These are phyloP conservation scores for pig (Sus scrofa) DNA, from an alignment of 2,113 vertebrate species.

Conservation along the genomic window T2T-Sscrofa CM000830.6:93974501-93975000, in stretches of 20 bases:
- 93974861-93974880: slow-evolving; percentile 65
- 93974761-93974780: slow-evolving; percentile 82
- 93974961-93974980: slow-evolving; percentile 82
- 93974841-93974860: slow-evolving; percentile 48
- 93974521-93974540: slow-evolving; percentile 53
- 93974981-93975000: slow-evolving; percentile 68
- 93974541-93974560: slow-evolving; percentile 47
- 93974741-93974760: neutral
- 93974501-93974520: slow-evolving; percentile 24
- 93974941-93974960: slow-evolving; percentile 73
- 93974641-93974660: slow-evolving; percentile 58
- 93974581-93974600: slow-evolving; percentile 51
- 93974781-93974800: neutral
- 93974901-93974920: slow-evolving; percentile 71
- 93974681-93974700: slow-evolving; percentile 60
- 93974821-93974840: slow-evolving; percentile 51
- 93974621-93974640: slow-evolving; percentile 41
- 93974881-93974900: slow-evolving; percentile 72
- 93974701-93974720: slow-evolving; percentile 41
- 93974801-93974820: slow-evolving; percentile 56
- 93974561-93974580: slow-evolving; percentile 63
- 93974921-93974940: slow-evolving; percentile 68
- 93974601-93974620: slow-evolving; percentile 44
- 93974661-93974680: slow-evolving; percentile 56
- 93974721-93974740: slow-evolving; percentile 42